A percentile compares a stretch with the other conserved stretches of the same genome.
Conservation (phyloP, 2,113 vertebrate species). For the Rana temporaria region DNA sequence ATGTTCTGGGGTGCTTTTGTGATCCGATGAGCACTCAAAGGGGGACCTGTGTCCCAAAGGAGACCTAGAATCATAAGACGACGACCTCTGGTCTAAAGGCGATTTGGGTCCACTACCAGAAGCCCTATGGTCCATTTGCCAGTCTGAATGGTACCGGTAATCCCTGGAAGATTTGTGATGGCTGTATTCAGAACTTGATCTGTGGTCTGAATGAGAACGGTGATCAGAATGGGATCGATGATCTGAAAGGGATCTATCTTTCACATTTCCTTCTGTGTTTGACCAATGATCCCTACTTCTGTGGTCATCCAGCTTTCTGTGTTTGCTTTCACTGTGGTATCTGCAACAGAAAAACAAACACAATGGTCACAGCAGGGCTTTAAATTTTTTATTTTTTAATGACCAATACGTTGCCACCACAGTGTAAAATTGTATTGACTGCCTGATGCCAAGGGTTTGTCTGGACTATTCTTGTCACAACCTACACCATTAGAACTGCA, state of each 20-base stretch:
- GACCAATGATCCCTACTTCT: slow-evolving; percentile 88
- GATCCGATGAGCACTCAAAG: slow-evolving; percentile 93
- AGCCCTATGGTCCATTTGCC: slow-evolving; percentile 90
- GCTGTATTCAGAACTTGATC: slow-evolving; percentile 77
- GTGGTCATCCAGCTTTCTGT: slow-evolving; percentile 91
- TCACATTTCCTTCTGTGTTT: slow-evolving; percentile 78
- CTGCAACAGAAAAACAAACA: slow-evolving; percentile 64
- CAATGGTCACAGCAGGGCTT: background rate
- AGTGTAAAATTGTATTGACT: too few species aligned
- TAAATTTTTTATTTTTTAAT: too few species aligned
- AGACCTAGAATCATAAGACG: slow-evolving; percentile 89
- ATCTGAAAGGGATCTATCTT: slow-evolving; percentile 81
- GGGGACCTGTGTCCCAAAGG: slow-evolving; percentile 88
- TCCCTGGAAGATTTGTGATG: slow-evolving; percentile 87
- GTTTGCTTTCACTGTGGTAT: slow-evolving; percentile 91
- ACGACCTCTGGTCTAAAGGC: slow-evolving; percentile 90
- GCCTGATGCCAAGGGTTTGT: too few species aligned
- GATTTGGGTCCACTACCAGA: slow-evolving; percentile 88
- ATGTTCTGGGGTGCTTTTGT: slow-evolving; percentile 96
- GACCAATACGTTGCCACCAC: too few species aligned
- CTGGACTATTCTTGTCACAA: too few species aligned
- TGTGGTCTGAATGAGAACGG: slow-evolving; percentile 80
- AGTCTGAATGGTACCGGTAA: slow-evolving; percentile 94
- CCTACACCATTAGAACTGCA: too few species aligned
- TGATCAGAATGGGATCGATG: slow-evolving; percentile 84